Conservation (phyloP, 2,888 invertebrate species). For the Pyralis farinalis region DNA sequence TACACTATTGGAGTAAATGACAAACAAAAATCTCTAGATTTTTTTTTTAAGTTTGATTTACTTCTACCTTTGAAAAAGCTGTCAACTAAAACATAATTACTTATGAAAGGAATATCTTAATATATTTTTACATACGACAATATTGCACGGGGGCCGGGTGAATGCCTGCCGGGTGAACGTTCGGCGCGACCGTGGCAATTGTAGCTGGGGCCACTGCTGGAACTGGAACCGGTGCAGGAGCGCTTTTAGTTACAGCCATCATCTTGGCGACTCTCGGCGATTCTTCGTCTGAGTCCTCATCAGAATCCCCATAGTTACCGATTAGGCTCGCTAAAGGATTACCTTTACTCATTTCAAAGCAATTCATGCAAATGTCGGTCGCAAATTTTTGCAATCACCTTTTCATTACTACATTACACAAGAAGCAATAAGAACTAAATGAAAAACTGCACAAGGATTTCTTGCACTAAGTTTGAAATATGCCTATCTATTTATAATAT, state of each 20-base stretch:
- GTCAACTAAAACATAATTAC: too few relatives aligned
- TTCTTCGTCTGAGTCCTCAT: conserved; percentile 55
- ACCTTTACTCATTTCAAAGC: conserved; percentile 52
- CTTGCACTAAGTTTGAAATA: too few relatives aligned
- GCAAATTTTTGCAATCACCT: too few relatives aligned
- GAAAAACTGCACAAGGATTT: too few relatives aligned
- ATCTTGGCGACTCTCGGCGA: neutral
- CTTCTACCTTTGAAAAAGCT: too few relatives aligned
- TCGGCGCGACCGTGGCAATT: conserved; percentile 22
- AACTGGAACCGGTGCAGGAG: conserved; percentile 3
- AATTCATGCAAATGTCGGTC: neutral
- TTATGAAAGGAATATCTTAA: too few relatives aligned
- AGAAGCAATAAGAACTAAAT: too few relatives aligned
- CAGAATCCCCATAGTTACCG: conserved; percentile 62
- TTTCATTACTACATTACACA: too few relatives aligned
- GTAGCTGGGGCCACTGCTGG: conserved; percentile 13
- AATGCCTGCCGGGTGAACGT: conserved; percentile 55
- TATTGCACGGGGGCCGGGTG: conserved; percentile 67
- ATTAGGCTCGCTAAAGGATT: conserved; percentile 61
- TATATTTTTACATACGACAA: conserved; percentile 60
- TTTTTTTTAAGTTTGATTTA: too few relatives aligned
- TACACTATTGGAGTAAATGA: too few relatives aligned
- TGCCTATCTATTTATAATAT: too few relatives aligned
- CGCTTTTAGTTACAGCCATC: conserved; percentile 1
- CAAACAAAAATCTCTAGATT: too few relatives aligned